A percentile compares a stretch with the other conserved stretches of the same genome.
Evolutionary conservation across 2,797 vertebrate species (phyloP).

Genomic region (Erethizon dorsatum): DNA sequence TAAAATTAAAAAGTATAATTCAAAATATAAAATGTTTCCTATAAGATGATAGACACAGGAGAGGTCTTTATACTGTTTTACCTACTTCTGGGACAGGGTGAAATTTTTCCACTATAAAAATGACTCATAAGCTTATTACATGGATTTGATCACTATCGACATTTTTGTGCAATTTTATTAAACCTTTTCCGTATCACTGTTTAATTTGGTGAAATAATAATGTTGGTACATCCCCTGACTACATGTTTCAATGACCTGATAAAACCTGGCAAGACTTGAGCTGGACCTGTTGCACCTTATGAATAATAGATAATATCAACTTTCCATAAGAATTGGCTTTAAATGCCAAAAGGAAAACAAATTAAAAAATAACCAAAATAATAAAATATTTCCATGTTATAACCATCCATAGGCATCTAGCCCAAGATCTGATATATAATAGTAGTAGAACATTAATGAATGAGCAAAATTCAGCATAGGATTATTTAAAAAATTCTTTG

Average conservation of each 20-base stretch:
- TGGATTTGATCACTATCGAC: background rate
- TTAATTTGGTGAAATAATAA: conserved; percentile 1
- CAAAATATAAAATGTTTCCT: conserved; percentile 5
- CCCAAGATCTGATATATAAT: background rate
- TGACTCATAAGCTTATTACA: background rate
- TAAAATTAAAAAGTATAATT: background rate
- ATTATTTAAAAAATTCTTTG: rapidly evolving
- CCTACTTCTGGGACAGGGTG: background rate
- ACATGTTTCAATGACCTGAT: background rate
- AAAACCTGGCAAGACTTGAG: background rate
- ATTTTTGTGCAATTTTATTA: background rate
- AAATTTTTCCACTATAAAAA: background rate
- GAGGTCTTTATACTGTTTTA: background rate
- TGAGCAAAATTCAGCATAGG: background rate
- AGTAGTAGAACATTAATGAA: background rate
- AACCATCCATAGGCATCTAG: background rate
- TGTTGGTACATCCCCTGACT: rapidly evolving
- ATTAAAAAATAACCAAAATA: background rate
- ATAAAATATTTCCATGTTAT: background rate
- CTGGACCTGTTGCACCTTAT: background rate
- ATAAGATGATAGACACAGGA: background rate
- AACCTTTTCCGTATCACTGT: background rate
- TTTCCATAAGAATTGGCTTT: background rate
- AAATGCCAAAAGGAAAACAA: background rate
- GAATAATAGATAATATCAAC: background rate